Conservation (phyloP, 2,113 vertebrate species). For the Megalops atlanticus region DNA sequence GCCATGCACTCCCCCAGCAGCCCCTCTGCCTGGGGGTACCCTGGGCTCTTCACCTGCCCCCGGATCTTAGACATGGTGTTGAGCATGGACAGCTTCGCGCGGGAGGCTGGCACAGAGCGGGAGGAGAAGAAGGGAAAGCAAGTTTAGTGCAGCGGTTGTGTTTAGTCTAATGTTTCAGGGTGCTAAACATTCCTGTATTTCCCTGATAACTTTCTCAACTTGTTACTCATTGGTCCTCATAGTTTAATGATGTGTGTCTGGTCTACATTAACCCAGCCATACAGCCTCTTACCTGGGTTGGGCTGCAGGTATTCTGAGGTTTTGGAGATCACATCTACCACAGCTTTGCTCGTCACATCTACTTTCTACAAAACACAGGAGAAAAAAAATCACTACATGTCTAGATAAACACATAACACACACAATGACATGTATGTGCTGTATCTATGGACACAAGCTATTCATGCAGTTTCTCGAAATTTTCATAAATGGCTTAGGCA, state of each 20-base stretch:
- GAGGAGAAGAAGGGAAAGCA: neutral
- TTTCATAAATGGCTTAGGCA: too few relatives aligned
- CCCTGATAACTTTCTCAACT: neutral
- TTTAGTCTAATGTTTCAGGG: too few relatives aligned
- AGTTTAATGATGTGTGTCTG: neutral
- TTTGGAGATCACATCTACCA: constrained; percentile 90
- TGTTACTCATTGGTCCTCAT: neutral
- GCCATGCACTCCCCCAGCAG: constrained; percentile 93
- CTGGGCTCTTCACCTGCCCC: constrained; percentile 94
- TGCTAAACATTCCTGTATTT: neutral
- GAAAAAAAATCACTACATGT: too few relatives aligned
- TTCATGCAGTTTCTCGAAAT: too few relatives aligned
- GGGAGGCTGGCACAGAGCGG: constrained; percentile 74
- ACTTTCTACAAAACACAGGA: constrained; percentile 81
- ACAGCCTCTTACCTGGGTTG: constrained; percentile 83
- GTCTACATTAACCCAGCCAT: too few relatives aligned
- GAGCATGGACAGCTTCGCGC: constrained; percentile 95
- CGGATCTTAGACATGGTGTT: constrained; percentile 98
- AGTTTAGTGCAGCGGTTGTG: neutral
- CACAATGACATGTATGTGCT: too few relatives aligned
- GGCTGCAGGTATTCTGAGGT: constrained; percentile 97
- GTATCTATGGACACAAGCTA: too few relatives aligned
- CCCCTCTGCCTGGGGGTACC: constrained; percentile 94
- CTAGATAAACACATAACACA: neutral
- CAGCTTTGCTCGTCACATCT: constrained; percentile 94